Evolutionary conservation across 2,113 vertebrate genomes (phyloP).

Genomic region (Periophthalmodon schlosseri): DNA sequence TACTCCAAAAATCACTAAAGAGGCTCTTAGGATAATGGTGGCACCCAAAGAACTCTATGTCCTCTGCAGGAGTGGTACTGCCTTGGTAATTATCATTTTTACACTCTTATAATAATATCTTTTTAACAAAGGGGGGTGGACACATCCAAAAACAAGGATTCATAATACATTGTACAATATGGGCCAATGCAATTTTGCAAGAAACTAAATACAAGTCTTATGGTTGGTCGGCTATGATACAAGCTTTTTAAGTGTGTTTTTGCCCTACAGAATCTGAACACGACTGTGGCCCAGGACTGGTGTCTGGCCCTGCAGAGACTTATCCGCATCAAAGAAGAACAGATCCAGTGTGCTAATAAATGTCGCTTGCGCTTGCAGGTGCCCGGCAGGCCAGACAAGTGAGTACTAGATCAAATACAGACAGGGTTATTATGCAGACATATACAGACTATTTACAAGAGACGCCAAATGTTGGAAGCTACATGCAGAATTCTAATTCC

Average conservation of each 20-base stretch:
- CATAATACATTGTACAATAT: background rate
- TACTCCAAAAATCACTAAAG: conserved; percentile 58
- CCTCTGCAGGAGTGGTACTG: conserved; percentile 44
- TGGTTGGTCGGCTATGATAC: conserved; percentile 7
- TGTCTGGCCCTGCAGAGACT: conserved; percentile 93
- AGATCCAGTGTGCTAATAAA: conserved; percentile 95
- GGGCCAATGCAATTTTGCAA: background rate
- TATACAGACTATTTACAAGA: background rate
- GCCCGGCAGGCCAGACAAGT: conserved; percentile 93
- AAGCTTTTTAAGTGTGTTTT: conserved; percentile 32
- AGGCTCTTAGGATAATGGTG: conserved; percentile 60
- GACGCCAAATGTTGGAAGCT: background rate
- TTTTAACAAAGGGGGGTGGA: background rate
- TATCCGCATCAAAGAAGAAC: conserved; percentile 93
- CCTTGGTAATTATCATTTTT: conserved; percentile 40
- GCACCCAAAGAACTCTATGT: conserved; percentile 49
- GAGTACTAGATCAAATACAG: conserved; percentile 62
- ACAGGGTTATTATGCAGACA: conserved; percentile 4
- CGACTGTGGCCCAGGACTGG: conserved; percentile 94
- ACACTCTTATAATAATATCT: conserved; percentile 41
- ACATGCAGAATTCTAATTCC: background rate
- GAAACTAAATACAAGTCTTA: background rate
- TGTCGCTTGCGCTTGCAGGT: conserved; percentile 92
- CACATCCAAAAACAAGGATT: background rate
- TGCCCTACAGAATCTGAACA: conserved; percentile 88